Evolutionary conservation across 2,113 vertebrate genomes (phyloP).

Genomic region (Apistogramma diplotaenia): DNA sequence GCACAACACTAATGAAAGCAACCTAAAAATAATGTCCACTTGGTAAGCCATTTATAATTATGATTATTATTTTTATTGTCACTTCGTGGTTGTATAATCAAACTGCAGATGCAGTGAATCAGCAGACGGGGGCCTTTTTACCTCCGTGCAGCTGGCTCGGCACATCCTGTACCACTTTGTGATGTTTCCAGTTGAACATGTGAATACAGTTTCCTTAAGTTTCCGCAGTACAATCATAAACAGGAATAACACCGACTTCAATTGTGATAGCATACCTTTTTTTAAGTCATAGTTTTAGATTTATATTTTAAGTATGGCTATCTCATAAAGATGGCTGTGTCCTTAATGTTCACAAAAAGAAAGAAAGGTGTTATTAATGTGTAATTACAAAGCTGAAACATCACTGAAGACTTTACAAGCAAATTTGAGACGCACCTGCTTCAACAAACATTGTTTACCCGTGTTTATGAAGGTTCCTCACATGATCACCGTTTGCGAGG

Average conservation of each 20-base stretch:
- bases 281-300: not conserved
- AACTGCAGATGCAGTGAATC: fast-evolving
- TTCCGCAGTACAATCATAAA: fast-evolving
- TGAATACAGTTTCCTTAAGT: not conserved
- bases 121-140: not conserved
- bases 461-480: too few species aligned
- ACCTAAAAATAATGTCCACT: not conserved
- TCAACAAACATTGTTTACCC: too few species aligned
- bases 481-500: too few species aligned
- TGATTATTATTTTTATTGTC: not conserved
- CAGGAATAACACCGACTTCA: not conserved
- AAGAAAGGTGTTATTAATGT: too few species aligned
- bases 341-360: too few species aligned
- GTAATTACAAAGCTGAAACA: too few species aligned
- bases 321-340: too few species aligned
- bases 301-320: not conserved
- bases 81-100: not conserved
- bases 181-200: not conserved
- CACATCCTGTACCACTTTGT: fast-evolving
- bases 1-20: not conserved
- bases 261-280: not conserved
- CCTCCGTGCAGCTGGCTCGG: not conserved
- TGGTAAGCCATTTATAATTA: not conserved
- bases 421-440: too few species aligned
- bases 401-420: too few species aligned